Evolutionary conservation across 2,888 invertebrate species (phyloP), one percentile per base, ranked within the genome.

Genomic region (Hydrotaea diabolus): DNA sequence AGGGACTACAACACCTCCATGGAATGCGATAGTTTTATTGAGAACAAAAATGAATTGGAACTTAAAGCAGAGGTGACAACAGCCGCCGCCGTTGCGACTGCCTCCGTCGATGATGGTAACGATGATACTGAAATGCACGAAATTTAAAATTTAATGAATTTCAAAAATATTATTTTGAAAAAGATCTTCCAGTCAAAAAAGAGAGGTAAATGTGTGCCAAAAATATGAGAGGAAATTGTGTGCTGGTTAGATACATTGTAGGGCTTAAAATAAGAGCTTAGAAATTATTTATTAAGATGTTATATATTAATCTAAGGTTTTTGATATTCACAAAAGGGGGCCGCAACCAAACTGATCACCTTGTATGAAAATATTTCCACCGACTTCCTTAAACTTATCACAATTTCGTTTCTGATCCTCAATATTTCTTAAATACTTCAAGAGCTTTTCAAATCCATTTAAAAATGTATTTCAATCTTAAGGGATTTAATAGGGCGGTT

Each of bases 151-250:
- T 85, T 82, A 86, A 82, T 77, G 36, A 83, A 85, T 85, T 79
- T 69, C 77, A 81, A 76, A 66, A 72, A 72, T 66, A 76, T 81
- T 19, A 81, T 81, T 73, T 81, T 83, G 46, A 84, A 82, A 78
- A 81, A 77, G 78, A 89, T 80, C 87, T 89, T 87, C 87, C 87
- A 91, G 89, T 89, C 90, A 88, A 89, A 85, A 80, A 88, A 82
- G 73, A 85, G 82, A 82, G 43, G 49, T 79, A 83, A 88, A 88
- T 88, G 86, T 89, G 90, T 90, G 90, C 90, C 90, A 90, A 90
- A 90, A 85, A 86, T 49, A 64, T 49, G 2, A 74, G 71, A 64
- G 53, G 46, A 77, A 49, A 49, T 49, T 49, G n/a, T 1, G 31
- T 17, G 36, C 62, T 31, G 62, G 15, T 62, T 39, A 4, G 31